A percentile compares a stretch with the other conserved stretches of the same genome.
Evolutionary conservation across 2,113 vertebrate species (phyloP).

Genomic region (Phylloscopus trochilus): DNA sequence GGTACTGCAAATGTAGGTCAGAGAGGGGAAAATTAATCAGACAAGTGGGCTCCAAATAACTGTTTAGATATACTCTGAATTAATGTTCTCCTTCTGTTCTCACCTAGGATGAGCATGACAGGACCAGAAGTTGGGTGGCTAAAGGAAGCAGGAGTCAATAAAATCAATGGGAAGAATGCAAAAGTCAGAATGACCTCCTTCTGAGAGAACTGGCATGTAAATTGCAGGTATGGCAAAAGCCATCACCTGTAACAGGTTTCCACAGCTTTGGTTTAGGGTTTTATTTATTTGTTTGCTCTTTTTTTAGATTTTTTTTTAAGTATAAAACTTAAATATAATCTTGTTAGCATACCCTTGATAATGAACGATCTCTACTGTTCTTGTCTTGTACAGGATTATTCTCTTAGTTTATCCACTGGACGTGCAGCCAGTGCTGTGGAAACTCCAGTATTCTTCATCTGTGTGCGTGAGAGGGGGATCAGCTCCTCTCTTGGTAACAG

Average conservation of each 20-base stretch:
- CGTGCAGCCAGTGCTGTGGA: not conserved
- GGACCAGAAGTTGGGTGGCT: not conserved
- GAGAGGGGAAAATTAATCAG: not conserved
- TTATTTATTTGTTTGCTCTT: not conserved
- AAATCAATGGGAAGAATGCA: not conserved
- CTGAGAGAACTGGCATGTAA: not conserved
- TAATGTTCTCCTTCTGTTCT: not conserved
- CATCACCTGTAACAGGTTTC: not conserved
- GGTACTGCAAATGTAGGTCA: not conserved
- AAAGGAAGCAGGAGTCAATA: not conserved
- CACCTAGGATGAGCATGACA: not conserved
- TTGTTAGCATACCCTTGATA: not conserved
- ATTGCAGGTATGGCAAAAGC: not conserved
- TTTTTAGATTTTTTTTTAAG: not conserved
- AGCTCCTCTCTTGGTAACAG: not conserved
- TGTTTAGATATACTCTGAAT: not conserved
- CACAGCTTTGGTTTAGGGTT: not conserved
- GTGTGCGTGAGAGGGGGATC: not conserved
- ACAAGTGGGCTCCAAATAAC: not conserved
- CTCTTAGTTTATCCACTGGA: not conserved
- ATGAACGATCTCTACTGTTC: not conserved
- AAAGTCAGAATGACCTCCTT: not conserved
- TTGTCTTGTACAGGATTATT: not conserved
- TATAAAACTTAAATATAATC: not conserved
- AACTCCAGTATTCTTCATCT: not conserved